These are phyloP conservation scores for Drosophila trichaetosa DNA, from an alignment of 2,888 invertebrate genomes.

Conservation along the genomic window DNA sequence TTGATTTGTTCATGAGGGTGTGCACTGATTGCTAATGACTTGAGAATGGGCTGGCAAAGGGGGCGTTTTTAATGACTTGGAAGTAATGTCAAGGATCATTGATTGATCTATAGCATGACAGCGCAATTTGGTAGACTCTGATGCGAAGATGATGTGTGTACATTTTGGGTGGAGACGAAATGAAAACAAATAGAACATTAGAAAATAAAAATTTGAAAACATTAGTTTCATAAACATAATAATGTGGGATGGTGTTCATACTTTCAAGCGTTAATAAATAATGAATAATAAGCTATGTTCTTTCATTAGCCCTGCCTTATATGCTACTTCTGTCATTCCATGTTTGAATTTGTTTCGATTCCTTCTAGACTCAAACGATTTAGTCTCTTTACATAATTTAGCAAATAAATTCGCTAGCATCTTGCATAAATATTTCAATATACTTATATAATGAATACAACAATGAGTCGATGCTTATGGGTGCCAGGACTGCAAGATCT, in stretches of 20 bases:
- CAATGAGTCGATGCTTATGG: background rate
- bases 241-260: background rate
- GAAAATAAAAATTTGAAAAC: background rate
- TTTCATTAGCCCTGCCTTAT: background rate
- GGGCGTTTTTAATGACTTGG: conserved; percentile 58
- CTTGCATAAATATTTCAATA: conserved; percentile 40
- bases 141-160: conserved; percentile 4
- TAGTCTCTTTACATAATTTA: conserved; percentile 38
- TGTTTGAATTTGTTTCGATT: background rate
- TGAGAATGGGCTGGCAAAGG: conserved; percentile 27
- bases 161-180: background rate
- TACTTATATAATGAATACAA: conserved; percentile 32
- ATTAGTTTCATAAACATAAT: background rate
- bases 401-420: conserved; percentile 34
- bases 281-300: background rate
- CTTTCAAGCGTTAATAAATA: background rate
- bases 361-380: conserved; percentile 11
- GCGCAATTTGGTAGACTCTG: conserved; percentile 31
- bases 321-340: background rate
- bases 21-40: conserved; percentile 62
- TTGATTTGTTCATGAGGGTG: conserved; percentile 52
- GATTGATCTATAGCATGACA: conserved; percentile 46
- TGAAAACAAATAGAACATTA: background rate
- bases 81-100: conserved; percentile 63
- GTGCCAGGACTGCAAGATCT: background rate